Evolutionary conservation across 2,797 vertebrate species (phyloP), one percentile per base, ranked within the genome.

Genomic region (Hydrophis major): DNA sequence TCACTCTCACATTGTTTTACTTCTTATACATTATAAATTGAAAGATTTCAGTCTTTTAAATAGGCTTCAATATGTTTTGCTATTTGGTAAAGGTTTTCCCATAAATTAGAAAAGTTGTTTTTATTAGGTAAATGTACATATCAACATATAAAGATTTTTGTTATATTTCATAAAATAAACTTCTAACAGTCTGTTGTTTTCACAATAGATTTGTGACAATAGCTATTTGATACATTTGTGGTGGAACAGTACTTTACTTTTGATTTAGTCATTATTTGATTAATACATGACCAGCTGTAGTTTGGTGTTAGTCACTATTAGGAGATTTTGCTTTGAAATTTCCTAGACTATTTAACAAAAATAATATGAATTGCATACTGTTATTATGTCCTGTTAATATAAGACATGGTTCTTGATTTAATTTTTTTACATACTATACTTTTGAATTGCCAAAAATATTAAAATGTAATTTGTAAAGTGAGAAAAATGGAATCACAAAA

Each of bases 271-370:
- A 27, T 47, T 89, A 37, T 47, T 59, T 61, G 87, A 92, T 53
- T 89, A 57, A 92, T 25, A n/a, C 20, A 83, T 60, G 57, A 89
- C 42, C 87, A 89, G 87, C 28, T 83, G 42, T 83, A 61, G 18
- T 92, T 86, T 89, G 57, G 91, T 89, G 28, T 61, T 89, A 86
- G 53, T 92, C 42, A 89, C n/a, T 69, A 69, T 63, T 88, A 60
- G 86, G n/a, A 88, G 86, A 92, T 42, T 88, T 61, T 88, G 60
- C 25, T 88, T 92, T 69, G 87, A 87, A 20, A 22, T 25, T 53
- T 13, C 60, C 53, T 90, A 13, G 59, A 4, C 47, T 87, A 37
- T 53, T 88, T 92, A 20, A 89, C 28, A 83, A 20, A 88, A 37
- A 69, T 28, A 88, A 25, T 88, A 22, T 50, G 66, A 92, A 88